Percentiles rank a stretch among this genome's conserved stretches.
Conservation (phyloP, 2,797 vertebrate genomes). For the Hydrolagus colliei region DNA sequence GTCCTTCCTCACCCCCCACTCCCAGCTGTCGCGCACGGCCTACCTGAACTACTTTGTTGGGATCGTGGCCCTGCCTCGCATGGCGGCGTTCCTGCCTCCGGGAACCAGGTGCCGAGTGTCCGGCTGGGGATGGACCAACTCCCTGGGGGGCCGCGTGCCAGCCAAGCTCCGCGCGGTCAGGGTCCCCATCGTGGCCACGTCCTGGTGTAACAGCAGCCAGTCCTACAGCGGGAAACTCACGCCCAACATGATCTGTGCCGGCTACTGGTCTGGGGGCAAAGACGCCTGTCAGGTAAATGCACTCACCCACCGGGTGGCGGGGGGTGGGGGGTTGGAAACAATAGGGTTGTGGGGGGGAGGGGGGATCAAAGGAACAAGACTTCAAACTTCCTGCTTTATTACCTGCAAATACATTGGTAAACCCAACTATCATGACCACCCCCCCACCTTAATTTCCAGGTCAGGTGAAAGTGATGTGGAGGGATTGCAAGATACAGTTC, state of each 20-base stretch:
- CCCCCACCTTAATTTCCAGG: too few relatives aligned
- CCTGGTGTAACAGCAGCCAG: conserved; percentile 60
- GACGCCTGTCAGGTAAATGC: conserved; percentile 64
- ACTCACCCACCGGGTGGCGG: too few relatives aligned
- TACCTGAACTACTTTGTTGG: conserved; percentile 59
- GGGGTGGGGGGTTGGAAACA: too few relatives aligned
- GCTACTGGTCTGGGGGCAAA: conserved; percentile 59
- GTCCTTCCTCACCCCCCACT: neutral
- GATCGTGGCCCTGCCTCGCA: conserved; percentile 58
- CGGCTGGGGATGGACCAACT: conserved; percentile 65
- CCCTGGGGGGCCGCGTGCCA: conserved; percentile 49
- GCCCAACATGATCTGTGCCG: conserved; percentile 69
- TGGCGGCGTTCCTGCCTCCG: conserved; percentile 44
- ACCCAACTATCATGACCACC: too few relatives aligned
- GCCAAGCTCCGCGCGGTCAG: conserved; percentile 57
- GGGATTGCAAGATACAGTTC: too few relatives aligned
- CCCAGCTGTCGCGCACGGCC: conserved; percentile 58
- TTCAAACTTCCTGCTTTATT: too few relatives aligned
- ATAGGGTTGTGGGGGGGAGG: too few relatives aligned
- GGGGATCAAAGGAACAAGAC: too few relatives aligned
- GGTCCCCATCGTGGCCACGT: conserved; percentile 58
- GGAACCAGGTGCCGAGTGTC: conserved; percentile 65
- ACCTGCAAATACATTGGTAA: too few relatives aligned
- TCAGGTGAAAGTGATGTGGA: too few relatives aligned
- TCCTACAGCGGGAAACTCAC: conserved; percentile 65